Conservation (phyloP, 2,888 invertebrate genomes). For the Hydropsyche betteni region DNA sequence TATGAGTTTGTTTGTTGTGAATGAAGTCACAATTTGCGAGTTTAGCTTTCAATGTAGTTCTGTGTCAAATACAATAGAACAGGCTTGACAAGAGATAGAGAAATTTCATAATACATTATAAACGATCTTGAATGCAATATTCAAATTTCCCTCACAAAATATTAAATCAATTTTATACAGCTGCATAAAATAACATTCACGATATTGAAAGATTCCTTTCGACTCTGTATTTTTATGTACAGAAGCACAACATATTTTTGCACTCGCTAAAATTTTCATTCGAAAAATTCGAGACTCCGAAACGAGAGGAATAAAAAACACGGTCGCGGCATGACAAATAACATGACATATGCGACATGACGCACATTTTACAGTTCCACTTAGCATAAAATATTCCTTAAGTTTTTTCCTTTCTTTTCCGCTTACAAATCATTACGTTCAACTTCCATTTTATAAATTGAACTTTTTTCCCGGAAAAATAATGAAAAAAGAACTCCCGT, state of each 20-base stretch:
- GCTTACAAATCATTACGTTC: no score
- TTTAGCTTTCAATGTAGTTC: no score
- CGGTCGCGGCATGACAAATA: background rate
- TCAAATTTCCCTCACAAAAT: conserved; percentile 36
- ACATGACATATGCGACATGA: no score
- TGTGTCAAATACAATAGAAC: no score
- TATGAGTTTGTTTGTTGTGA: no score
- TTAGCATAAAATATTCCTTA: no score
- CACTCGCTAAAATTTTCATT: no score
- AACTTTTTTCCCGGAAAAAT: conserved; percentile 5
- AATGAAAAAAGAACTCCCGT: conserved; percentile 7
- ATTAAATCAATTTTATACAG: no score
- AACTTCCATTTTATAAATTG: conserved; percentile 4
- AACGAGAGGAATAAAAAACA: background rate
- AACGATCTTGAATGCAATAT: conserved; percentile 36
- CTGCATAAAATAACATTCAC: background rate
- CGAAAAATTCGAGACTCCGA: background rate
- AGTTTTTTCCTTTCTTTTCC: no score
- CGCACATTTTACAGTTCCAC: no score
- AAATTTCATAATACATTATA: conserved; percentile 41
- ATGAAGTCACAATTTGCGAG: no score
- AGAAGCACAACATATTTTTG: no score
- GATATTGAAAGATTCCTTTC: conserved; percentile 14
- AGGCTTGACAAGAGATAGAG: background rate
- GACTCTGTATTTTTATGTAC: background rate